Evolutionary conservation across 2,113 vertebrate genomes (phyloP).

Genomic region (Nettapus auritus): DNA sequence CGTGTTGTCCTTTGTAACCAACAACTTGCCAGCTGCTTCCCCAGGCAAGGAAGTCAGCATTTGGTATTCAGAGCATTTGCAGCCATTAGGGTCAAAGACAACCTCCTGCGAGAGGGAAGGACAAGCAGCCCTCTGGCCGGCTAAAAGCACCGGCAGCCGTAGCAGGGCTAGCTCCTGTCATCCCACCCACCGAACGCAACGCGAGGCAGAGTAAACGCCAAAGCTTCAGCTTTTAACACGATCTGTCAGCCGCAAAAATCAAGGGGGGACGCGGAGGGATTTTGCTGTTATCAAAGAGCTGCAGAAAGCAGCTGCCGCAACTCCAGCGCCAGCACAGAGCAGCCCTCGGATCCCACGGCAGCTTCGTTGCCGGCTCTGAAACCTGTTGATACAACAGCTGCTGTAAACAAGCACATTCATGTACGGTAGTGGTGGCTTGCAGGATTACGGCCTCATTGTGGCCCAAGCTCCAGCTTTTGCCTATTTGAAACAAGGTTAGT

Average conservation of each 20-base stretch:
- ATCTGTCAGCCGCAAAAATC: not conserved
- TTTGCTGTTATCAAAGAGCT: not conserved
- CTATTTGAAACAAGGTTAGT: not conserved
- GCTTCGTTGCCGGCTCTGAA: not conserved
- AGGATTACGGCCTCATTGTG: not conserved
- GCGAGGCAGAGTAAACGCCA: not conserved
- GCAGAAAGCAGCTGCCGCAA: not conserved
- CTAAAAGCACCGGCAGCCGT: not conserved
- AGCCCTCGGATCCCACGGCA: not conserved
- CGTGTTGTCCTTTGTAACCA: not conserved
- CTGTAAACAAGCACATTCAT: not conserved
- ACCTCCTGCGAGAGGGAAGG: not conserved
- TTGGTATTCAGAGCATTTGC: conserved; percentile 27
- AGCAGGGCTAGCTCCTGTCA: not conserved
- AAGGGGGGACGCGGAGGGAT: not conserved
- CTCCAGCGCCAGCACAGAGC: not conserved
- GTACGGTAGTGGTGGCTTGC: not conserved
- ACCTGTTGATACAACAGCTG: not conserved
- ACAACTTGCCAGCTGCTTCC: conserved; percentile 11
- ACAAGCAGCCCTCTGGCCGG: not conserved
- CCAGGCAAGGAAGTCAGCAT: not conserved
- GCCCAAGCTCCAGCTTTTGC: not conserved
- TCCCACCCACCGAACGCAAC: not conserved
- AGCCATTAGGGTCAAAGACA: not conserved
- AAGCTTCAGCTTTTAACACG: not conserved